Evolutionary conservation across 2,888 invertebrate species (phyloP).

Genomic region (Euphydryas editha): DNA sequence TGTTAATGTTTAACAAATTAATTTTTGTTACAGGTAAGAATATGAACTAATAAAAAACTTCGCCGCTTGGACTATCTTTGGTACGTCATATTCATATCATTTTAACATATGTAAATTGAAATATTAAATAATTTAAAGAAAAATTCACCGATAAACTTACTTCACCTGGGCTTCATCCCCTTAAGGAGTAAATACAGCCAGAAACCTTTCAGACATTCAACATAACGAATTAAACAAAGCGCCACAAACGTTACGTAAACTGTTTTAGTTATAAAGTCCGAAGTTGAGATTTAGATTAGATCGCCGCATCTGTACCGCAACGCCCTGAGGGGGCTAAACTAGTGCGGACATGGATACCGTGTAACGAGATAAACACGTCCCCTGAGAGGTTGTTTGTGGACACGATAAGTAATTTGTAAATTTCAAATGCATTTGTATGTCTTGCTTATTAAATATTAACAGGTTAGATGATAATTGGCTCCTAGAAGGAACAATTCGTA

Average conservation of each 20-base stretch:
- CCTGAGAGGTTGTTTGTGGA: slow-evolving; percentile 15
- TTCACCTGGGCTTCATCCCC: neutral
- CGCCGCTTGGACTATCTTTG: neutral
- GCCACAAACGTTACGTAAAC: slow-evolving; percentile 7
- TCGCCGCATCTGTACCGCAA: slow-evolving; percentile 18
- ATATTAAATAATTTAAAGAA: neutral
- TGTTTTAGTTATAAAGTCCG: slow-evolving; percentile 36
- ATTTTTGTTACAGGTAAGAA: slow-evolving; percentile 8
- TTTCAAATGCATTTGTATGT: slow-evolving; percentile 3
- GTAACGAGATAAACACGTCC: slow-evolving; percentile 33
- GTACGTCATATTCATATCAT: neutral
- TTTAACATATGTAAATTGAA: neutral
- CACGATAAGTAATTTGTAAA: slow-evolving; percentile 28
- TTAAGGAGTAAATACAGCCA: neutral
- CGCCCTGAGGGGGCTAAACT: slow-evolving; percentile 13
- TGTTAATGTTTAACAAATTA: neutral
- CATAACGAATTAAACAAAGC: slow-evolving; percentile 7
- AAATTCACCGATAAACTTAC: neutral
- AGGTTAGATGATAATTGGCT: neutral
- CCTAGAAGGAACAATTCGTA: neutral
- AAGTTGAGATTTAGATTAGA: slow-evolving; percentile 19
- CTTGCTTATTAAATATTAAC: slow-evolving; percentile 7
- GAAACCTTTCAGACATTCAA: neutral
- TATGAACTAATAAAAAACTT: neutral
- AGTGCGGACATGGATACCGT: slow-evolving; percentile 16